Percentiles rank a stretch among this genome's conserved stretches.
Evolutionary conservation across 2,797 vertebrate genomes (phyloP).

Genomic region (Enteromius viviparus): DNA sequence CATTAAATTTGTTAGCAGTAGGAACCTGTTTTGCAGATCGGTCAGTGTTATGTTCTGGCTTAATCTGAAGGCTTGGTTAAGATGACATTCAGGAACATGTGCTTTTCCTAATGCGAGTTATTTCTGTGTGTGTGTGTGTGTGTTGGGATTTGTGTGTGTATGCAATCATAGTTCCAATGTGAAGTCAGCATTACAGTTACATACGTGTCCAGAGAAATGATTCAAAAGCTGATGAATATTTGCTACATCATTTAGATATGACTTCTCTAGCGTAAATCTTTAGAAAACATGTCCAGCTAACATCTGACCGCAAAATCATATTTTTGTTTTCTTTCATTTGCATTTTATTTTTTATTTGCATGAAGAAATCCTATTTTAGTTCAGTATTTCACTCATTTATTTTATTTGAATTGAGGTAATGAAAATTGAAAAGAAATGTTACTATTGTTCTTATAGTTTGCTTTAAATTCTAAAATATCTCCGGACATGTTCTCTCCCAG

Average conservation of each 20-base stretch:
- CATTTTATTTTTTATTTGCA: neutral
- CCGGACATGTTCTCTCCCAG: conserved; percentile 2
- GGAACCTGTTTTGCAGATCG: conserved; percentile 2
- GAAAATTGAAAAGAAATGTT: neutral
- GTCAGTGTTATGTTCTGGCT: neutral
- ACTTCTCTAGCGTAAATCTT: neutral
- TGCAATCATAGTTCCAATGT: conserved; percentile 6
- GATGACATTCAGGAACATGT: neutral
- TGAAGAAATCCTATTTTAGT: neutral
- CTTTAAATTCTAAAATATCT: conserved; percentile 3
- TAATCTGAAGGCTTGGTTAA: conserved; percentile 15
- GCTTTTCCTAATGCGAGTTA: conserved; percentile 9
- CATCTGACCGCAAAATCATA: neutral
- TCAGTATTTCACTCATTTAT: neutral
- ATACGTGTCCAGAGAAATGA: neutral
- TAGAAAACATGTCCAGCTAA: neutral
- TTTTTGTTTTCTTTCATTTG: neutral
- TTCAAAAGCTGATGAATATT: conserved; percentile 3
- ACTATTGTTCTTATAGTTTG: neutral
- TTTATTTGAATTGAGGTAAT: neutral
- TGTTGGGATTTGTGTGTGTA: neutral
- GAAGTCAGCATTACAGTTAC: neutral
- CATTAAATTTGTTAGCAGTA: conserved; percentile 1
- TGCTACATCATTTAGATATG: conserved; percentile 2
- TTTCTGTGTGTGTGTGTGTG: neutral